phyloP scores from a whole-genome alignment of 2,888 invertebrate genomes.

The Netelia melanura region DNA sequence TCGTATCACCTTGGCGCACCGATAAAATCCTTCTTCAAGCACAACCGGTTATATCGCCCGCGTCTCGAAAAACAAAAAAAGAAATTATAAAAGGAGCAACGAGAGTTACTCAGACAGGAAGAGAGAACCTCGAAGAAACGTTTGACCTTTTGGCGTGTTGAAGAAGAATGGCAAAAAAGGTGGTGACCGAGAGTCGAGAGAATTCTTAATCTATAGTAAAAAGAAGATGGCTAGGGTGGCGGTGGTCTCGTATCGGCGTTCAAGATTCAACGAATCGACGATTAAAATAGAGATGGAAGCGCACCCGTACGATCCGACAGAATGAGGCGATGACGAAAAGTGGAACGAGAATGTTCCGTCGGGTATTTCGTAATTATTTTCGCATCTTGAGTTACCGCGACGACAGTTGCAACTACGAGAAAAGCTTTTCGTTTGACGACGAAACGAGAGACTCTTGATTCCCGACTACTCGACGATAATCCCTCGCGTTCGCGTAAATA shows the following conservation, averaged over 20 bases:
- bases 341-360: constrained; percentile 65
- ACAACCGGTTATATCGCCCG: constrained; percentile 53
- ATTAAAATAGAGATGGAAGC: constrained; percentile 57
- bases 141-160: constrained; percentile 37
- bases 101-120: neutral
- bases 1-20: constrained; percentile 33
- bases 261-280: constrained; percentile 62
- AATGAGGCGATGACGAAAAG: constrained; percentile 72
- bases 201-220: neutral
- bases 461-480: neutral
- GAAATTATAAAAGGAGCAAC: neutral
- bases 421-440: constrained; percentile 28
- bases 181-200: neutral
- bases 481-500: neutral
- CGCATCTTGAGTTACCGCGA: constrained; percentile 61
- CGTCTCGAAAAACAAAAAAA: constrained; percentile 25
- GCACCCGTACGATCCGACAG: constrained; percentile 26
- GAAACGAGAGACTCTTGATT: constrained; percentile 34
- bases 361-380: constrained; percentile 74
- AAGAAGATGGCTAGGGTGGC: neutral
- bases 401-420: neutral
- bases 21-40: constrained; percentile 47
- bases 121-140: constrained; percentile 25
- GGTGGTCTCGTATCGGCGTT: constrained; percentile 54
- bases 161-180: constrained; percentile 1